Base-by-base conservation (phyloP, 2,797 vertebrate species). In the Xyrichtys novacula region DNA sequence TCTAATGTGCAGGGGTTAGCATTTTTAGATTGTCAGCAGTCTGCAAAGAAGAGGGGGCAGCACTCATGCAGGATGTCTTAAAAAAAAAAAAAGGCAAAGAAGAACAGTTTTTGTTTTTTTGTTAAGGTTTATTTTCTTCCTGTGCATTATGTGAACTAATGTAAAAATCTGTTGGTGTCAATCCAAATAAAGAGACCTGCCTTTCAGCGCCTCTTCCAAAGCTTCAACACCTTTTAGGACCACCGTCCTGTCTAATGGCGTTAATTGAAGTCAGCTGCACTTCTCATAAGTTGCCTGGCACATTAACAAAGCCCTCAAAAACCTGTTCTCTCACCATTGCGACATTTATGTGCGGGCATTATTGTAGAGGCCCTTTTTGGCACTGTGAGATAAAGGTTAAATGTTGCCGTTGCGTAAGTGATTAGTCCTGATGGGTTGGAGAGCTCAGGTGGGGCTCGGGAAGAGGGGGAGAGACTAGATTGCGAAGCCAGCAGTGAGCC, bases 231-330 rank as follows among this genome's bases (percentile, higher is more conserved):
- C 78, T 78, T 89, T 90, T 86, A 80, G 81, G 49, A 69, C 60
- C 57, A 54, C 75, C 22, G 73, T 47, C 76, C 81, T 83, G 89
- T 87, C 75, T 85, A 90, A 87, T 80, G 60, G 82, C 50, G 60
- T 80, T 90, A 88, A 92, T 88, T 91, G 74, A 91, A 84, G 85
- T 90, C 86, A 85, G 85, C 86, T 89, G 88, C 86, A 82, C 85
- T 86, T 86, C 79, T 85, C 81, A 58, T 39, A 80, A 84, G 80
- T 85, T 66, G 59, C 43, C 23, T n/a, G 3, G 38, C 69, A 61
- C 79, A 87, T 80, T 82, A 84, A 78, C 47, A 12, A 74, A 79
- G 57, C 62, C 49, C 64, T 78, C 31, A 52, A 68, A 77, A 74
- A 46, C 23, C 65, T 32, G 49, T 44, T 53, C 58, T 38, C 31